These are phyloP conservation scores for Oncorhynchus nerka DNA, from an alignment of 2,113 vertebrate species.

Conservation along the genomic window DNA sequence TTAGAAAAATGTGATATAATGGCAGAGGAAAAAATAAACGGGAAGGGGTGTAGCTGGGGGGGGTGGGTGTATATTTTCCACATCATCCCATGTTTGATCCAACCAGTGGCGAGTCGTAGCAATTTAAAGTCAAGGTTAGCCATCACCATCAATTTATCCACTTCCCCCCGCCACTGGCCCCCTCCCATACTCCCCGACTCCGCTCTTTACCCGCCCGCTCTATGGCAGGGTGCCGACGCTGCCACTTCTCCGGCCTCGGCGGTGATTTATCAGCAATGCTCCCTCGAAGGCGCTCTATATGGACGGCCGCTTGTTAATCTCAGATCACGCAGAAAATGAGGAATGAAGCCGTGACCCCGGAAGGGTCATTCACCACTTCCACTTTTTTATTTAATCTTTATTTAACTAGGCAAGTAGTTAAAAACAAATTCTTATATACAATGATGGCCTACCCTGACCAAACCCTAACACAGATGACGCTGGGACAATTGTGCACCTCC, in stretches of 20 bases:
- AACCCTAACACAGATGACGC: too few relatives aligned
- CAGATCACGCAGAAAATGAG: slow-evolving; percentile 26
- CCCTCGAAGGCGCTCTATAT: slow-evolving; percentile 33
- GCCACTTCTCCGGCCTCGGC: slow-evolving; percentile 52
- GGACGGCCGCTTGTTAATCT: slow-evolving; percentile 32
- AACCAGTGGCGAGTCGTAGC: slow-evolving; percentile 47
- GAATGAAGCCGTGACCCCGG: slow-evolving; percentile 20
- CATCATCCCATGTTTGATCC: slow-evolving; percentile 47
- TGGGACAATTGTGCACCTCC: too few relatives aligned
- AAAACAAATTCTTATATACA: too few relatives aligned
- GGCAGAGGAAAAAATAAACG: slow-evolving; percentile 32
- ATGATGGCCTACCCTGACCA: too few relatives aligned
- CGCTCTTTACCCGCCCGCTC: slow-evolving; percentile 7
- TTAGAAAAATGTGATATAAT: slow-evolving; percentile 50
- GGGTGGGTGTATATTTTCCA: slow-evolving; percentile 40
- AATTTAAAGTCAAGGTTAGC: slow-evolving; percentile 59
- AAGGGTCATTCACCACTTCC: background rate
- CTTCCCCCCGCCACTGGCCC: slow-evolving; percentile 10
- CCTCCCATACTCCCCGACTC: background rate
- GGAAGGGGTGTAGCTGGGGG: slow-evolving; percentile 8
- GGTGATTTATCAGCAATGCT: slow-evolving; percentile 61
- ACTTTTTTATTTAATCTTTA: background rate
- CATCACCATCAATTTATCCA: slow-evolving; percentile 54
- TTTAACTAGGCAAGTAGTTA: too few relatives aligned
- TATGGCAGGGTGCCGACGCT: slow-evolving; percentile 20